Evolutionary conservation across 2,888 invertebrate genomes (phyloP).

Genomic region (Drosophila multiciliata): DNA sequence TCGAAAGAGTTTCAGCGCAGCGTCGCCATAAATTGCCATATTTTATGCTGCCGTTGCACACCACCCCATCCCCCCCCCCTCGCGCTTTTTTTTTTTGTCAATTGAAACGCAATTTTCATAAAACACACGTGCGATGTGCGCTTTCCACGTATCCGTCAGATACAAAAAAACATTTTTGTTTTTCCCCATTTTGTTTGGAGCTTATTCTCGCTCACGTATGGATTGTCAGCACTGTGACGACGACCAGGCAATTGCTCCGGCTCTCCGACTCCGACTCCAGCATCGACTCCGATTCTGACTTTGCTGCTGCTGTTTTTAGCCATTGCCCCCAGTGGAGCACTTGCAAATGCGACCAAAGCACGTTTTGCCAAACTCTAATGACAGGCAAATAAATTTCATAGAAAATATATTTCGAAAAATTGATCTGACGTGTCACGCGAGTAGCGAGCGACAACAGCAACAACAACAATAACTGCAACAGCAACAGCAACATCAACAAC

Average conservation of each 20-base stretch:
- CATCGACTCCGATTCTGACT: slow-evolving; percentile 5
- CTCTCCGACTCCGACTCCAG: not conserved
- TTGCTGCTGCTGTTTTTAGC: slow-evolving; percentile 25
- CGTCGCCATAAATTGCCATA: slow-evolving; percentile 73
- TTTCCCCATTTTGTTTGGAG: slow-evolving; percentile 44
- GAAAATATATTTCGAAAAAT: slow-evolving; percentile 83
- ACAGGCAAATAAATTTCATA: slow-evolving; percentile 82
- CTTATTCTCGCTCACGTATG: slow-evolving; percentile 39
- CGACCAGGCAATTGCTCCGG: slow-evolving; percentile 4
- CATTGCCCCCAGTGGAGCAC: slow-evolving; percentile 71
- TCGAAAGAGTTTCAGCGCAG: slow-evolving; percentile 54
- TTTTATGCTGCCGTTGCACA: slow-evolving; percentile 68
- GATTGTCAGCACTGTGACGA: slow-evolving; percentile 54
- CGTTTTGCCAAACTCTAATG: slow-evolving; percentile 80
- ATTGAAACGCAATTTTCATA: slow-evolving; percentile 81
- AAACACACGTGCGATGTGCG: slow-evolving; percentile 65
- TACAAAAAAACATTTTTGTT: slow-evolving; percentile 37
- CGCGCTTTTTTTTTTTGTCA: slow-evolving; percentile 57
- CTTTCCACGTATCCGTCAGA: slow-evolving; percentile 54
- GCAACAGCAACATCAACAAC: not conserved
- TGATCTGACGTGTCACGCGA: slow-evolving; percentile 83
- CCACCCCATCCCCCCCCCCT: slow-evolving; percentile 5
- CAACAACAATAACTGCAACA: slow-evolving; percentile 4
- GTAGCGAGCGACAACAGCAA: not conserved
- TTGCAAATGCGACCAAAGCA: slow-evolving; percentile 78